Conservation (phyloP, 2,113 vertebrate species). For the Bufo bufo region DNA sequence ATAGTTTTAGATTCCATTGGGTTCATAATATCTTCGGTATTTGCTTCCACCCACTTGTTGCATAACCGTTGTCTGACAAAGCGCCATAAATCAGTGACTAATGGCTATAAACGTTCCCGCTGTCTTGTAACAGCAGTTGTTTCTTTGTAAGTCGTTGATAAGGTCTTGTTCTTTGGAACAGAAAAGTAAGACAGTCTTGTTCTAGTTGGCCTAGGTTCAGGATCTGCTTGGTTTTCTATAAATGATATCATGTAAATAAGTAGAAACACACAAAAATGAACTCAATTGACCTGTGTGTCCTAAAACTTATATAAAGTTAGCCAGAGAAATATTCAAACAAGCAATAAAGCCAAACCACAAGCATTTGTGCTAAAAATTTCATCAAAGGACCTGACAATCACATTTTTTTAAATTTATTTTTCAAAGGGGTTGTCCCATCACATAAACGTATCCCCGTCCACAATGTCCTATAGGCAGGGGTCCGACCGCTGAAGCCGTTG, state of each 20-base stretch:
- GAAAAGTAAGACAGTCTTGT: not conserved
- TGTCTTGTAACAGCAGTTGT: not conserved
- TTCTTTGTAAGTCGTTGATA: not conserved
- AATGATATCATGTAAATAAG: constrained; percentile 21
- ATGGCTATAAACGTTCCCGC: not conserved
- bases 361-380: not conserved
- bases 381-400: too few relatives aligned
- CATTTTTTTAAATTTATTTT: too few relatives aligned
- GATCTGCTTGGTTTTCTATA: constrained; percentile 1
- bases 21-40: not conserved
- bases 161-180: not conserved
- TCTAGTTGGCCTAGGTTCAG: not conserved
- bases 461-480: too few relatives aligned
- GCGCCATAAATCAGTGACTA: not conserved
- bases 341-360: not conserved
- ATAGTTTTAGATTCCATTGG: not conserved
- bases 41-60: not conserved
- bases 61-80: not conserved
- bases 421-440: too few relatives aligned
- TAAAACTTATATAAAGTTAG: not conserved
- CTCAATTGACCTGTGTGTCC: not conserved
- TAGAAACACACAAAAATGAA: constrained; percentile 9
- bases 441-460: too few relatives aligned
- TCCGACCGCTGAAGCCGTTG: too few relatives aligned
- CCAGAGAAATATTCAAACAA: not conserved